phyloP scores from a whole-genome alignment of 2,113 vertebrate genomes.

The Phalacrocorax brasilianus region DNA sequence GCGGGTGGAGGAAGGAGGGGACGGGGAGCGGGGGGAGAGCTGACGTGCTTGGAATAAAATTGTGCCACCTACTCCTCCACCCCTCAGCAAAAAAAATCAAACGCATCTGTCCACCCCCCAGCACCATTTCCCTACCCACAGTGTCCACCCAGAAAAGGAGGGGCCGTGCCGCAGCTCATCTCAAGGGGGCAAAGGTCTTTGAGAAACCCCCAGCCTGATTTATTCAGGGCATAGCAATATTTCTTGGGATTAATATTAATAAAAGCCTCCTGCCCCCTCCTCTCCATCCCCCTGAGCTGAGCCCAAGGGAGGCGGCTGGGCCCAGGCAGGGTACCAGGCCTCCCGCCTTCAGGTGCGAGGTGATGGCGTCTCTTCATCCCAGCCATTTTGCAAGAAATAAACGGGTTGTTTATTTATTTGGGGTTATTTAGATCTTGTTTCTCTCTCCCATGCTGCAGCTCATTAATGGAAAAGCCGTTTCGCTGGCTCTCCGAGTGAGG shows the following conservation, averaged over 20 bases:
- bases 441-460: not conserved
- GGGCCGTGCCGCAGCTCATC: not conserved
- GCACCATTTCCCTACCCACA: not conserved
- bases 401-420: not conserved
- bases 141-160: constrained; percentile 42
- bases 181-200: constrained; percentile 42
- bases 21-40: not conserved
- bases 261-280: not conserved
- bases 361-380: not conserved
- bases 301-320: not conserved
- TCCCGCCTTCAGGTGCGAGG: accelerated
- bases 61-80: constrained; percentile 3
- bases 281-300: not conserved
- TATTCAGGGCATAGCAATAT: constrained; percentile 24
- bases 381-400: not conserved
- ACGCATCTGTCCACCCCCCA: not conserved
- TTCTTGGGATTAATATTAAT: constrained; percentile 40
- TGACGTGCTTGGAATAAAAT: constrained; percentile 53
- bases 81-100: constrained; percentile 17
- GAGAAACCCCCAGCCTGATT: constrained; percentile 17
- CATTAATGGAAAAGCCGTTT: not conserved
- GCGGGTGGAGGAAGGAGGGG: constrained; percentile 44
- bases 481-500: not conserved
- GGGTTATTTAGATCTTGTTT: not conserved
- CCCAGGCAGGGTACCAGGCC: not conserved